Conservation (phyloP, 92 coral and sea anemone species). For the Hydrozoanthus gracilis region DNA sequence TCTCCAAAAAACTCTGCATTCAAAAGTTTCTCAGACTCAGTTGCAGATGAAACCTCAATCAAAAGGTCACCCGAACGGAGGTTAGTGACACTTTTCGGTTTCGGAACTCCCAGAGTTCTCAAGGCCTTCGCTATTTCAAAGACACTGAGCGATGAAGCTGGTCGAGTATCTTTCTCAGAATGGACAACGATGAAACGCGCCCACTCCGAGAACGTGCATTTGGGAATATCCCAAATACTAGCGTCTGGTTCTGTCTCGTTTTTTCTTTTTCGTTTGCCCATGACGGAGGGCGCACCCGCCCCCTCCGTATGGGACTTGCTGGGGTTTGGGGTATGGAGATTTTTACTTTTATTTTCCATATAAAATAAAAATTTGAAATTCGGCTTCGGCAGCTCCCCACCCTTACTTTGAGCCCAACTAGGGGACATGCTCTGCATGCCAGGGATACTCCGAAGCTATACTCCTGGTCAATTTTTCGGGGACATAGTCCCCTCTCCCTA, state of each 20-base stretch:
- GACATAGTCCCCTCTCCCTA: too few relatives aligned
- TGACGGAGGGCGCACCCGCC: not conserved
- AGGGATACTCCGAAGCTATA: too few relatives aligned
- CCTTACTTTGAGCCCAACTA: not conserved
- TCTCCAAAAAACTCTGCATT: slow-evolving; percentile 20
- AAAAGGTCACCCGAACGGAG: slow-evolving; percentile 25
- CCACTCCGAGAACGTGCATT: slow-evolving; percentile 19
- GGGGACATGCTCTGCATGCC: slow-evolving; percentile 8
- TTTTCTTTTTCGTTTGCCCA: slow-evolving; percentile 2
- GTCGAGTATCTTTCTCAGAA: slow-evolving; percentile 23
- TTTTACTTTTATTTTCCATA: not conserved
- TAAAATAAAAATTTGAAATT: not conserved
- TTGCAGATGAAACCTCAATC: slow-evolving; percentile 26
- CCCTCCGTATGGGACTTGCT: not conserved
- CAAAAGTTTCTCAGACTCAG: slow-evolving; percentile 9
- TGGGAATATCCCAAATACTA: slow-evolving; percentile 25
- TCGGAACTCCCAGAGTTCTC: slow-evolving; percentile 19
- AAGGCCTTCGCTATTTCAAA: slow-evolving; percentile 26
- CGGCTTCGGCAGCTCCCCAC: slow-evolving; percentile 18
- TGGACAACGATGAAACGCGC: slow-evolving; percentile 25
- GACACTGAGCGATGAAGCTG: slow-evolving; percentile 21
- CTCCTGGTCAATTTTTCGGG: too few relatives aligned
- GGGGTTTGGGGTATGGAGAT: slow-evolving; percentile 21
- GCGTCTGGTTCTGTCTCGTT: slow-evolving; percentile 3
- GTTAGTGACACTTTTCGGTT: slow-evolving; percentile 26